Percentiles rank a stretch among this genome's conserved stretches.
Conservation (phyloP, 2,797 vertebrate genomes). For the Sebastes dallii region DNA sequence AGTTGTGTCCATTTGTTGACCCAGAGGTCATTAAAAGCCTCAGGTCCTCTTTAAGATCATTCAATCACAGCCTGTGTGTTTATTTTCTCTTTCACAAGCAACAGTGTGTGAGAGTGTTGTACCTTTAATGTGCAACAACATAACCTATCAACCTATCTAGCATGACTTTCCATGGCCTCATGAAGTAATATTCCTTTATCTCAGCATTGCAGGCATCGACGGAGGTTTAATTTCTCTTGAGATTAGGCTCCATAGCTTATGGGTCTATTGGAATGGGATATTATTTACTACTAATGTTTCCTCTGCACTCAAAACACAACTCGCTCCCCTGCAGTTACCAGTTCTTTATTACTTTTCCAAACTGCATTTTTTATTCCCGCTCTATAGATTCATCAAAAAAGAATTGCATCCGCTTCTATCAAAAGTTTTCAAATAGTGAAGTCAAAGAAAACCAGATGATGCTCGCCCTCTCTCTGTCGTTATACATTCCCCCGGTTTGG, state of each 20-base stretch:
- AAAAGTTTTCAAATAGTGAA: constrained; percentile 57
- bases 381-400: constrained; percentile 31
- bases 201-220: constrained; percentile 47
- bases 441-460: constrained; percentile 58
- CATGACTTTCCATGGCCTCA: constrained; percentile 9
- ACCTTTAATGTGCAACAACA: constrained; percentile 11
- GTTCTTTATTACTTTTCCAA: constrained; percentile 51
- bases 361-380: constrained; percentile 11
- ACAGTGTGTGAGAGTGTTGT: neutral
- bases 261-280: constrained; percentile 53
- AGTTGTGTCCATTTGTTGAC: constrained; percentile 1
- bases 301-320: constrained; percentile 35
- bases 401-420: constrained; percentile 28
- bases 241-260: constrained; percentile 25
- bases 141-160: constrained; percentile 9
- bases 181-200: constrained; percentile 48
- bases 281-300: constrained; percentile 49
- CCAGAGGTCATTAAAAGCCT: constrained; percentile 15
- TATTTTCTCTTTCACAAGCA: constrained; percentile 4
- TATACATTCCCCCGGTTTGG: constrained; percentile 35
- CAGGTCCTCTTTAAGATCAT: constrained; percentile 6
- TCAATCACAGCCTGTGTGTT: constrained; percentile 13
- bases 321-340: constrained; percentile 16
- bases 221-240: constrained; percentile 60
- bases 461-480: constrained; percentile 29